Evolutionary conservation across 2,888 invertebrate genomes (phyloP).

Genomic region (Lithophane socia): DNA sequence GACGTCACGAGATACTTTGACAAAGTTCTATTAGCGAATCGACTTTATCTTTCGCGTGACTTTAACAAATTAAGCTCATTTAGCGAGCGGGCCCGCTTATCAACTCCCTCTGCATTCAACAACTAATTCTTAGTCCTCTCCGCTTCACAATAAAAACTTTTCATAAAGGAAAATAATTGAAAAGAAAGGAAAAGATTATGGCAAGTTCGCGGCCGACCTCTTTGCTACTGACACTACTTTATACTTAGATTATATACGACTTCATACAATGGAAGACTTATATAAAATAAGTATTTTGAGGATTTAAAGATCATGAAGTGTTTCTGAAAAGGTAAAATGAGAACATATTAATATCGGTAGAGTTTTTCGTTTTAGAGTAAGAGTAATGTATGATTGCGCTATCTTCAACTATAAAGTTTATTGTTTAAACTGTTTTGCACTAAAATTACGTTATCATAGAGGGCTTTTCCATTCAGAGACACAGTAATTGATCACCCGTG

Average conservation of each 20-base stretch:
- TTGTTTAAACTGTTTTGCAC: background rate
- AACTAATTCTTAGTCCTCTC: slow-evolving; percentile 65
- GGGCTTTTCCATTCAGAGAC: too few species aligned
- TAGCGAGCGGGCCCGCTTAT: slow-evolving; percentile 67
- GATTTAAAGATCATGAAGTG: slow-evolving; percentile 11
- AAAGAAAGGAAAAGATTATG: slow-evolving; percentile 58
- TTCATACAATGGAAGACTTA: slow-evolving; percentile 15
- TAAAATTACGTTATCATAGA: background rate
- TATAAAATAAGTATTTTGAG: slow-evolving; percentile 30
- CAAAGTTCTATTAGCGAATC: slow-evolving; percentile 73
- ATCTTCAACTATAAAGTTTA: background rate
- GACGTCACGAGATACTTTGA: slow-evolving; percentile 68
- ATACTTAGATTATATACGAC: background rate
- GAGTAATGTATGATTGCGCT: background rate
- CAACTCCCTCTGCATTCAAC: slow-evolving; percentile 71
- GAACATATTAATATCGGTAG: background rate
- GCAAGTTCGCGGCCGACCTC: slow-evolving; percentile 37
- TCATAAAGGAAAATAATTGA: slow-evolving; percentile 62
- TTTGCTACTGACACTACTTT: slow-evolving; percentile 44
- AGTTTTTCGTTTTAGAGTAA: background rate
- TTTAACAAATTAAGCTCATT: slow-evolving; percentile 87
- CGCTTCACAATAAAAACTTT: slow-evolving; percentile 61
- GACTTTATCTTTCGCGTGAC: slow-evolving; percentile 78
- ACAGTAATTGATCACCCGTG: background rate
- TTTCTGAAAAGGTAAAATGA: background rate